Evolutionary conservation across 2,113 vertebrate genomes (phyloP), one percentile per base, ranked within the genome.

Genomic region (Myotis yumanensis): DNA sequence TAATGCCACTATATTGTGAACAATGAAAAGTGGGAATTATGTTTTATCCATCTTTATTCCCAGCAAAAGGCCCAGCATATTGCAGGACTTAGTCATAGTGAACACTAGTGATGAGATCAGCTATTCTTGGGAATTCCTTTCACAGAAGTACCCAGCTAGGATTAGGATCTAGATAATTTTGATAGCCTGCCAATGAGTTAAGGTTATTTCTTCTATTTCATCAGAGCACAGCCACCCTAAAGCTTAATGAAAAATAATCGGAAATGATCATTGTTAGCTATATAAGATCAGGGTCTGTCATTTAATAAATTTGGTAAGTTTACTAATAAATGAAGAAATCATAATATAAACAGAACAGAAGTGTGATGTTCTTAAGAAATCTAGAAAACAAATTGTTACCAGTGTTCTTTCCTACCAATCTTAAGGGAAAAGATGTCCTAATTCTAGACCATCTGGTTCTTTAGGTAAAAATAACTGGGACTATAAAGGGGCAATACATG

Each of bases 191-290:
- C 35, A 91, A 18, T 52, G 32, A 96, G 57, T 40, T 76, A 57
- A 62, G 25, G 7, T 84, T 32, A 62, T 73, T 72, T 85, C 59
- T 76, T 92, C 32, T 82, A n/a, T 81, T 94, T 94, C 43, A 69
- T 15, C 2, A 23, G 35, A 87, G 57, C 30, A 84, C 3, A 83
- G 23, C 3, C 9, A 94, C 54, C 18, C 25, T 82, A 83, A 68
- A 84, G 23, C 12, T 83, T 32, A 89, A 22, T 68, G 46, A 89
- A 96, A 92, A 91, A 52, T 81, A 95, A 95, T 62, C 48, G 82
- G 25, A 76, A 92, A 48, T 90, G 51, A 90, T 22, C 57, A 90
- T 28, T 81, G 48, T 54, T 59, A 80, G 5, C 35, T 75, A 69
- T 20, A 22, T 82, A 68, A 5, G n/a, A 10, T 87, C 32, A 90